Base-by-base conservation (phyloP, 2,888 invertebrate species). In the Callosobruchus maculatus region DNA sequence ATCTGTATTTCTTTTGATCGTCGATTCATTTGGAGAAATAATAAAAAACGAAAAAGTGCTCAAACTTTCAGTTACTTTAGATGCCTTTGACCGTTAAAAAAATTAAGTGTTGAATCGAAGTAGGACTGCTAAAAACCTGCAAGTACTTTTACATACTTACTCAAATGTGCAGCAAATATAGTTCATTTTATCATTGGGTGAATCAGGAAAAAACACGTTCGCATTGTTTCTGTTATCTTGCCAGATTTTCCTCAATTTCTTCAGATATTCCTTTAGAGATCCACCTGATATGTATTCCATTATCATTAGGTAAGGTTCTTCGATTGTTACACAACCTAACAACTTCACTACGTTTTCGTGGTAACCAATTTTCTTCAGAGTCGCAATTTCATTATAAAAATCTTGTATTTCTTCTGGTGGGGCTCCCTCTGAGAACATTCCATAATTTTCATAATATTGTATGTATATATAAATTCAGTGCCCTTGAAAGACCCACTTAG, bases 211-310 rank as follows among this genome's bases (percentile, higher is more conserved):
- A 71, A 82, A 80, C 71, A 74, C 74, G 13, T 49, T 13, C 26
- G 75, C 71, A 20, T 70, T 31, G 49, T 74, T 74, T 73, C 77
- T 80, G 73, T 74, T 79, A 21, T 77, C 73, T 20, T 79, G 73
- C 86, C 86, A 86, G 73, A 83, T 80, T 68, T 83, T 79, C 49
- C 86, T 80, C 2, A 92, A 88, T 0, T 89, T 86, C 71, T 90
- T 82, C 22, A 94, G 87, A 77, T 93, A 89, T 0, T 89, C 88
- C 71, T 93, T 90, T 73, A 96, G 87, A 83, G 94, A 94, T 0
- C 95, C 95, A 77, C 93, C 91, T 0, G 94, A 92, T 18, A 94
- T 92, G 82, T 92, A 94, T 83, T 96, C 95, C 86, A 96, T 90
- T 9, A 96, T 88, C 78, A 95, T 92, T 76, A 93, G 90, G 71